phyloP scores from a whole-genome alignment of 2,888 invertebrate genomes.

The Patella ulyssiponensis region DNA sequence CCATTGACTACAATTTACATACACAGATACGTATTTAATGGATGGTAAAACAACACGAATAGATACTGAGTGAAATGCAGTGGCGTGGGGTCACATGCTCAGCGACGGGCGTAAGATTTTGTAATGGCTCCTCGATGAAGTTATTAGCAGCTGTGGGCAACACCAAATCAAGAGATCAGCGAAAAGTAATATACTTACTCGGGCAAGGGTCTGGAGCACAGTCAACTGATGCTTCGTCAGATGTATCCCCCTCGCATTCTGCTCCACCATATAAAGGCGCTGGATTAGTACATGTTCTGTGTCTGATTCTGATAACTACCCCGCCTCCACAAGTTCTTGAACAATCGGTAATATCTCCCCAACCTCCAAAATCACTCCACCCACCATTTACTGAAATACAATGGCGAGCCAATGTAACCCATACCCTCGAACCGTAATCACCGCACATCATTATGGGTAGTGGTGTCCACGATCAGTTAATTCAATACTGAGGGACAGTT shows the following conservation, averaged over 20 bases:
- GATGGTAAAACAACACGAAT: neutral
- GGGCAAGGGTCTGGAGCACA: slow-evolving; percentile 33
- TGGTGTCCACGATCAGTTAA: too few species aligned
- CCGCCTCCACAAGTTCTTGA: slow-evolving; percentile 31
- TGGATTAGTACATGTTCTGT: slow-evolving; percentile 29
- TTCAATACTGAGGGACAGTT: too few species aligned
- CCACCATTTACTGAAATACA: slow-evolving; percentile 32
- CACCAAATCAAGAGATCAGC: too few species aligned
- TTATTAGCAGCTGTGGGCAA: too few species aligned
- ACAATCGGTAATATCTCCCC: slow-evolving; percentile 23
- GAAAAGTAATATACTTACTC: slow-evolving; percentile 14
- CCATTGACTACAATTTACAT: slow-evolving; percentile 17
- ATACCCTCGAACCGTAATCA: too few species aligned
- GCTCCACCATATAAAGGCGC: slow-evolving; percentile 27
- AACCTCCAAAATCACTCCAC: slow-evolving; percentile 20
- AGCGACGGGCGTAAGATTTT: too few species aligned
- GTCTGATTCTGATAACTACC: slow-evolving; percentile 5
- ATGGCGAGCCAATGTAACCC: too few species aligned
- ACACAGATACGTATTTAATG: neutral
- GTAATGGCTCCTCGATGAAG: too few species aligned
- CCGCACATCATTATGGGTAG: too few species aligned
- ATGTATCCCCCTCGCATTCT: slow-evolving; percentile 23
- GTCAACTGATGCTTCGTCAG: neutral
- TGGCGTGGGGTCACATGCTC: too few species aligned
- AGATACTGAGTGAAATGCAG: neutral